Percentiles rank a stretch among this genome's conserved stretches.
phyloP scores from a whole-genome alignment of 2,888 invertebrate genomes.

The Cerceris ruficornis region DNA sequence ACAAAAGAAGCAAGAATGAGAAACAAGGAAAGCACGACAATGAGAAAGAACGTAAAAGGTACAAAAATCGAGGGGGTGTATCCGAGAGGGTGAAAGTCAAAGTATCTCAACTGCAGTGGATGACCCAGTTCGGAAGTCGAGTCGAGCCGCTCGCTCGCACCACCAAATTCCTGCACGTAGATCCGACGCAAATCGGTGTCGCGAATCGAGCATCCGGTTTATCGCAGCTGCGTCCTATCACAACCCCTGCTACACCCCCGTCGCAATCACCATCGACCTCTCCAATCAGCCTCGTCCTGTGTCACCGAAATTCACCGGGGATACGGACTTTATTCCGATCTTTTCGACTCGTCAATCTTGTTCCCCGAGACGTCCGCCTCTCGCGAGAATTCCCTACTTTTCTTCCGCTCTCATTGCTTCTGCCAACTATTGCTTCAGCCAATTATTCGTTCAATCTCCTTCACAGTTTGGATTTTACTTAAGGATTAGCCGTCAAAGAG shows the following conservation, averaged over 20 bases:
- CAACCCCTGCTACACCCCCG: conserved; percentile 24
- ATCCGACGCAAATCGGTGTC: conserved; percentile 29
- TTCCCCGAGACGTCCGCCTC: conserved; percentile 31
- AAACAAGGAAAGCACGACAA: too few relatives aligned
- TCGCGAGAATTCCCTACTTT: too few relatives aligned
- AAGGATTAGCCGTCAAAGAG: too few relatives aligned
- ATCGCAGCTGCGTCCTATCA: conserved; percentile 58
- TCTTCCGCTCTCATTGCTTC: too few relatives aligned
- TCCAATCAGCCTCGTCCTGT: conserved; percentile 35
- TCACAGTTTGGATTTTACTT: too few relatives aligned
- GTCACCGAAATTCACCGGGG: conserved; percentile 44
- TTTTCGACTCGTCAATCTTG: conserved; percentile 65
- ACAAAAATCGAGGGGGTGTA: not conserved
- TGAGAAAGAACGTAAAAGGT: not conserved
- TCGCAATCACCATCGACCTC: conserved; percentile 51
- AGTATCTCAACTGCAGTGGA: conserved; percentile 4
- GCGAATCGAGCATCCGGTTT: conserved; percentile 64
- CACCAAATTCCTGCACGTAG: conserved; percentile 14
- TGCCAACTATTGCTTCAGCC: too few relatives aligned
- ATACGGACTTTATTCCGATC: conserved; percentile 63
- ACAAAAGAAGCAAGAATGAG: too few relatives aligned
- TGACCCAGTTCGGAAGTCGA: conserved; percentile 25
- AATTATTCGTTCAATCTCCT: too few relatives aligned
- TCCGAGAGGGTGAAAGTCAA: not conserved
- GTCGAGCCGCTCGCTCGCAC: conserved; percentile 4